Percentiles rank a stretch among this genome's conserved stretches.
These are phyloP conservation scores for Erebia aethiops DNA, from an alignment of 2,888 invertebrate species.

Conservation along the genomic window DNA sequence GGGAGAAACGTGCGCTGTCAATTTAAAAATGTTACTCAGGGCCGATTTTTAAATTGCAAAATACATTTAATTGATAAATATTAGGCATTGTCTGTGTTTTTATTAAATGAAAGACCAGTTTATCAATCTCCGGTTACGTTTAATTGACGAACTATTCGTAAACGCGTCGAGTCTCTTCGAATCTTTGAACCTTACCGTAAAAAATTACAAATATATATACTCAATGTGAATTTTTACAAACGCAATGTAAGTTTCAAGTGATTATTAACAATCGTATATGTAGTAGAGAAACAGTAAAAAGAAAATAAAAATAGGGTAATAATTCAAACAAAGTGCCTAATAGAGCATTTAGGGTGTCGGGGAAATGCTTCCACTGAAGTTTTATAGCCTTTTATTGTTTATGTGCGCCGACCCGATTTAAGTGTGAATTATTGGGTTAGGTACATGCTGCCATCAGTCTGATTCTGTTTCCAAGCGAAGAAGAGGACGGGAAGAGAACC, in stretches of 20 bases:
- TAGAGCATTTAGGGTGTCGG: constrained; percentile 43
- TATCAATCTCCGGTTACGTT: no score
- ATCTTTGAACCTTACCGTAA: no score
- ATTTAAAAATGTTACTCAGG: no score
- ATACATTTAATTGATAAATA: no score
- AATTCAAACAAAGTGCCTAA: constrained; percentile 41
- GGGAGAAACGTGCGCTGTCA: no score
- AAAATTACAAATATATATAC: no score
- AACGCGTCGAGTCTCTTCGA: no score
- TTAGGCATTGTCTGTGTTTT: no score
- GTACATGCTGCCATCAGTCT: constrained; percentile 63
- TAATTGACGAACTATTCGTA: no score
- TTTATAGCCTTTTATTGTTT: constrained; percentile 75
- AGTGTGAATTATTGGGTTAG: constrained; percentile 76
- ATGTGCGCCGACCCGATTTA: constrained; percentile 64
- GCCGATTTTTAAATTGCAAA: no score
- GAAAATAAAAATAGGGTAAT: constrained; percentile 37
- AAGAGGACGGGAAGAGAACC: neutral
- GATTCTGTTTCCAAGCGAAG: constrained; percentile 57
- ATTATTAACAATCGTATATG: constrained; percentile 22
- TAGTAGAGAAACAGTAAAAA: constrained; percentile 17
- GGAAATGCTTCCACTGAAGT: constrained; percentile 48
- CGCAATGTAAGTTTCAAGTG: neutral
- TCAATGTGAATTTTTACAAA: no score
- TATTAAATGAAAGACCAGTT: no score